Percentiles rank a stretch among this genome's conserved stretches.
phyloP scores from a whole-genome alignment of 2,888 invertebrate genomes.

The Syrphus vitripennis region DNA sequence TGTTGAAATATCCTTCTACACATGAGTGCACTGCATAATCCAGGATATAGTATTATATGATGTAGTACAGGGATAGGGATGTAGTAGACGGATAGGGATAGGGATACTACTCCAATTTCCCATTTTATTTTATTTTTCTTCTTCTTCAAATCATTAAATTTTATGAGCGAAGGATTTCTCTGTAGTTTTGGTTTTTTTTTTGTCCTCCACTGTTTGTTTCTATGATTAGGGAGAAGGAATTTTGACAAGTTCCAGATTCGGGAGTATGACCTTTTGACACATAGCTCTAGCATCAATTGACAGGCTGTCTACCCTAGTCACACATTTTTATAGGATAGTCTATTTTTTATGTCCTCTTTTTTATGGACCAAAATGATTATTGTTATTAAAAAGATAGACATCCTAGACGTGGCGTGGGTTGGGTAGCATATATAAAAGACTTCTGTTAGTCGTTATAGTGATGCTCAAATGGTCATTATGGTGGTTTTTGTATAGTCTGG shows the following conservation, averaged over 20 bases:
- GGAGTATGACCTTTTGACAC: constrained; percentile 66
- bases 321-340: constrained; percentile 22
- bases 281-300: constrained; percentile 59
- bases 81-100: constrained; percentile 31
- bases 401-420: not conserved
- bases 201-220: constrained; percentile 23
- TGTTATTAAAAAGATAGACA: not conserved
- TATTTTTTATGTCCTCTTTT: constrained; percentile 28
- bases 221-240: constrained; percentile 30
- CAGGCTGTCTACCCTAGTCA: constrained; percentile 56
- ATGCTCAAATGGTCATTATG: constrained; percentile 61
- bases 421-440: constrained; percentile 7
- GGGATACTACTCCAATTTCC: constrained; percentile 58
- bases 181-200: too few species aligned
- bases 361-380: constrained; percentile 48
- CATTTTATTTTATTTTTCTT: constrained; percentile 13
- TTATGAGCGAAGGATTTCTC: constrained; percentile 27
- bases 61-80: too few species aligned
- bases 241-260: constrained; percentile 55
- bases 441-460: constrained; percentile 62
- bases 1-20: constrained; percentile 68
- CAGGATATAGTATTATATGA: constrained; percentile 4
- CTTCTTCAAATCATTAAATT: constrained; percentile 25
- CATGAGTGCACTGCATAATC: constrained; percentile 52
- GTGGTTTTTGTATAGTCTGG: constrained; percentile 39